Evolutionary conservation across 1,140 invertebrate genomes (phyloP).

Genomic region (Drosophila orosa): DNA sequence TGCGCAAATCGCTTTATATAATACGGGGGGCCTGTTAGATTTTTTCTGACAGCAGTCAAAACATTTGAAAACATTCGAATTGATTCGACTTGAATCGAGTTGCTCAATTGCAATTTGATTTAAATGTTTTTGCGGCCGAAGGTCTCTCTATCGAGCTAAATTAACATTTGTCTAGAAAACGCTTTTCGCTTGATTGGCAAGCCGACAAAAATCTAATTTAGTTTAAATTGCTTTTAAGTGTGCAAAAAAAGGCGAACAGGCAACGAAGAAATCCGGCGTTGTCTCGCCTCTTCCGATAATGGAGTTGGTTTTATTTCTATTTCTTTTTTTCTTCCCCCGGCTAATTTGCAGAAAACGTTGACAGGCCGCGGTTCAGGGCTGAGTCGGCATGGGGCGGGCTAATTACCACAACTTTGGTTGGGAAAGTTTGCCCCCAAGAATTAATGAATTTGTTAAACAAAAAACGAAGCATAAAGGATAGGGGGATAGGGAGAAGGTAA

Average conservation of each 20-base stretch:
- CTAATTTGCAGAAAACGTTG: constrained; percentile 59
- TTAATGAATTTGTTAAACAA: constrained; percentile 54
- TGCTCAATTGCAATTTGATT: constrained; percentile 63
- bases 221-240: constrained; percentile 80
- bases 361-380: constrained; percentile 58
- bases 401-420: constrained; percentile 57
- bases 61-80: constrained; percentile 32
- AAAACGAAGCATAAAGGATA: not conserved
- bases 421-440: constrained; percentile 59
- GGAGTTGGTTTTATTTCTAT: constrained; percentile 46
- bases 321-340: constrained; percentile 30
- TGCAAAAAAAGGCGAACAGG: constrained; percentile 5
- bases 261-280: constrained; percentile 47
- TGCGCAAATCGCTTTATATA: constrained; percentile 71
- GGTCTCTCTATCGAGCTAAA: constrained; percentile 47
- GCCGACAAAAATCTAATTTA: constrained; percentile 71
- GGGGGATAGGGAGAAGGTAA: not conserved
- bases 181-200: constrained; percentile 70
- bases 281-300: constrained; percentile 39
- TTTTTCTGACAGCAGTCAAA: constrained; percentile 47
- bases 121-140: constrained; percentile 44
- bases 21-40: constrained; percentile 34
- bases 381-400: constrained; percentile 49
- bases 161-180: constrained; percentile 58
- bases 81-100: constrained; percentile 32